Evolutionary conservation across 2,113 vertebrate species (phyloP), one percentile per base, ranked within the genome.

Genomic region (Amazona vittata): DNA sequence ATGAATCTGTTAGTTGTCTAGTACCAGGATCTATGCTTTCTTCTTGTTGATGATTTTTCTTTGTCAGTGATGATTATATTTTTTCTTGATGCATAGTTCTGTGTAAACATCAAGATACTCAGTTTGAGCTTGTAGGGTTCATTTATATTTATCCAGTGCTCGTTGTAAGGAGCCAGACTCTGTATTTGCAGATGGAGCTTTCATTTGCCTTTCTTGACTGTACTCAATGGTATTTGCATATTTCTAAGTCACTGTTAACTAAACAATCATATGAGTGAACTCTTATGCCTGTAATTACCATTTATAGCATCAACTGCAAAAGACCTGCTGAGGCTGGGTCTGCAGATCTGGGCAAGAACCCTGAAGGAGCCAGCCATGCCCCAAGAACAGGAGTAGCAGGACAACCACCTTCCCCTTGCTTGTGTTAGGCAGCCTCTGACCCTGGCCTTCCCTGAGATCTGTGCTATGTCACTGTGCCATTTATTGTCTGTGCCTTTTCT

Each of bases 381-480:
- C 8, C 37, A 5, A 24, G 37, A 33, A 20, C 13, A 19, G 11
- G 11, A n/a, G 39, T 17, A 4, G 16, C 13, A 10, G 52, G 35
- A 33, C 14, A 43, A 4, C 5, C 8, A 15, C 24, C 15, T 8
- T 57, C 6, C 46, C 44, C 11, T 35, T 7, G 15, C 29, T 49
- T 1, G 1, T 26, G 25, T 31, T 22, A 15, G 35, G 29, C 15
- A 41, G 6, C 0, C 0, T n/a, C n/a, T 44, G 28, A 25, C 16
- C 65, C 16, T 22, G 39, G 22, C 24, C 25, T 52, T 59, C 10
- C 68, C 22, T 5, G 20, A 14, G 28, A 7, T 11, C 35, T 12
- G 2, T 11, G 31, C 26, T 31, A 5, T 4, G 10, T 4, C 39
- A 37, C 37, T 24, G 22, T 70, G 49, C 37, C 43, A 29, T 21